Evolutionary conservation across 2,888 invertebrate genomes (phyloP), one percentile per base, ranked within the genome.

Genomic region (Epistrophella euchroma): DNA sequence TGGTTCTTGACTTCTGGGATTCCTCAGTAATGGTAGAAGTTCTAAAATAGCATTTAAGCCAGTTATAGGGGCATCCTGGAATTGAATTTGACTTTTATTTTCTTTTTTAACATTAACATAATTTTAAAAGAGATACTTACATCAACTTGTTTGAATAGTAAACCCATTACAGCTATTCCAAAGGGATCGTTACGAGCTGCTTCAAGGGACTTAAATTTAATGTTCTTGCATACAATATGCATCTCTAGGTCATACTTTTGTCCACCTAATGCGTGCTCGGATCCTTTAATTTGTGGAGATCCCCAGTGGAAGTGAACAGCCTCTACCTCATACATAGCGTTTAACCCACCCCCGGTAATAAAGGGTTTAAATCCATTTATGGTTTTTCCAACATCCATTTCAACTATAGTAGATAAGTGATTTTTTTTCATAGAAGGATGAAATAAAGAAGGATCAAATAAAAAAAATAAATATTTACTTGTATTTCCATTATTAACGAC

Each of bases 291-390:
- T 91, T 95, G 94, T 89, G 94, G 94, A 87, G 94, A 94, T 2
- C 95, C 92, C 96, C 96, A 96, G 91, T 96, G 96, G 92, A 96
- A 96, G 68, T 91, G 91, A 4, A 91, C 90, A 0, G 71, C 82
- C 25, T 89, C 87, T 1, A 90, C 91, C 73, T 90, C 89, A 77
- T 91, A 91, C 9, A 80, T 87, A 35, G 88, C 89, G 40, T 15
- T 11, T 19, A 90, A 66, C 4, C 91, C 83, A 9, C 90, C 91
- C 7, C 90, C 90, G 0, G 89, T 88, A 13, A 91, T 81, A 73
- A 87, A 90, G 0, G 91, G 91, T 7, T 81, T 88, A 1, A 88
- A 88, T 0, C 89, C 90, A 19, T 87, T 79, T 4, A 88, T 72
- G 4, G 91, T 91, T 1, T 78, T 32, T 2, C 90, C 89, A 13